Evolutionary conservation across 2,888 invertebrate genomes (phyloP).

Genomic region (Apodemia mormo): DNA sequence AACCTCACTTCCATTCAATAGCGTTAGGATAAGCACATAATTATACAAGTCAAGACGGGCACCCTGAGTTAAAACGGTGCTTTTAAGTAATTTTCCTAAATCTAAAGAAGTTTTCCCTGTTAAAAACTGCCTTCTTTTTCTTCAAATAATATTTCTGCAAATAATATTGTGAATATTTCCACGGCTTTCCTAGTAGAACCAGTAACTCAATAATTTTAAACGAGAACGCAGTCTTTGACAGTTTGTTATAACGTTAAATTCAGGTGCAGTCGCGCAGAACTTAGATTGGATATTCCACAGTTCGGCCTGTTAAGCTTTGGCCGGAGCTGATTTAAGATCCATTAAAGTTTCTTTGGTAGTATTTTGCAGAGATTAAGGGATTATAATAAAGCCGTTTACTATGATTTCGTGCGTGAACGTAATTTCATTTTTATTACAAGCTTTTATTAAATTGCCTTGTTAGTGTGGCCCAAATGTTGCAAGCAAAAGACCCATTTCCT

Average conservation of each 20-base stretch:
- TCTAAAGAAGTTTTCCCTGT: too few species aligned
- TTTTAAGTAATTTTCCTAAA: too few species aligned
- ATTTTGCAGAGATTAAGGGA: neutral
- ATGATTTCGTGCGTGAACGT: too few species aligned
- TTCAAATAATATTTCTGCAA: slow-evolving; percentile 4
- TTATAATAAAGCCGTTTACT: too few species aligned
- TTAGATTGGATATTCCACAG: slow-evolving; percentile 29
- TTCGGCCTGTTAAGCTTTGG: slow-evolving; percentile 15
- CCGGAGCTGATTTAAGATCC: slow-evolving; percentile 1
- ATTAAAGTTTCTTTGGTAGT: slow-evolving; percentile 7
- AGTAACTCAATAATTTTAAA: slow-evolving; percentile 12
- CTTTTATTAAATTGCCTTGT: too few species aligned
- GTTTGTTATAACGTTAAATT: slow-evolving; percentile 30
- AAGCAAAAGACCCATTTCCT: too few species aligned
- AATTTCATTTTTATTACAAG: too few species aligned
- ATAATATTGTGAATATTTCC: slow-evolving; percentile 14
- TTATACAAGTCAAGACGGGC: too few species aligned
- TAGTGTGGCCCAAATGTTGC: too few species aligned
- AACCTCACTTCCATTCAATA: too few species aligned
- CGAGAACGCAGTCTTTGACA: slow-evolving; percentile 25
- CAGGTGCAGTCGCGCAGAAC: slow-evolving; percentile 26
- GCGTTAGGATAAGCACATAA: too few species aligned
- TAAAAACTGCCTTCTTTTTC: neutral
- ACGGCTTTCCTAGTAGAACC: neutral
- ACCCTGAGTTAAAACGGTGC: too few species aligned